Evolutionary conservation across 2,113 vertebrate species (phyloP).

Genomic region (Pogonocichla stellata): DNA sequence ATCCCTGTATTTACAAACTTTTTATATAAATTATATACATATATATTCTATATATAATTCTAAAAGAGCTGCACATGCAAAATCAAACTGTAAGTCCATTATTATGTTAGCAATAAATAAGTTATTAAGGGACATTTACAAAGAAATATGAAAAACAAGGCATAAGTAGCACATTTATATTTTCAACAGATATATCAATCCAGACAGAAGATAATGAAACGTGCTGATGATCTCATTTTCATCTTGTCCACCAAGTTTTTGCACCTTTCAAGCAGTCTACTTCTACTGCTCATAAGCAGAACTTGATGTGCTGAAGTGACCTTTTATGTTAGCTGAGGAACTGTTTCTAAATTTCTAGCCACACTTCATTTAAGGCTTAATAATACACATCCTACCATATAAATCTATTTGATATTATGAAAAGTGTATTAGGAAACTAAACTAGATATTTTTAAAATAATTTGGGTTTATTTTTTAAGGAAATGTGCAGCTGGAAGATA

Average conservation of each 20-base stretch:
- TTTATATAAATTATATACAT: not conserved
- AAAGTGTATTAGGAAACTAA: not conserved
- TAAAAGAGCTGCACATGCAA: not conserved
- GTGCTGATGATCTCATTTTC: not conserved
- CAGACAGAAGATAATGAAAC: not conserved
- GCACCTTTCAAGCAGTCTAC: not conserved
- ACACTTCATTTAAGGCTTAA: not conserved
- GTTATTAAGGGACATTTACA: not conserved
- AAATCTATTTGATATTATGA: not conserved
- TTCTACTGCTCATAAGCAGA: not conserved
- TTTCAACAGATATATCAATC: not conserved
- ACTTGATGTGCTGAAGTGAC: not conserved
- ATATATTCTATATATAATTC: not conserved
- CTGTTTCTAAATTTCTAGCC: not conserved
- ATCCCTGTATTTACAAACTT: not conserved
- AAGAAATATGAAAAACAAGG: not conserved
- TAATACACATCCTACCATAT: not conserved
- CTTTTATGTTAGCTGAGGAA: not conserved
- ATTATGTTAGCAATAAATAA: not conserved
- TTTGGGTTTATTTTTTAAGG: not conserved
- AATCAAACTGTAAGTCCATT: not conserved
- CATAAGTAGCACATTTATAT: not conserved
- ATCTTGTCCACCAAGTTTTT: not conserved
- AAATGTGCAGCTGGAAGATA: not conserved
- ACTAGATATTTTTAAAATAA: not conserved